These are phyloP conservation scores for Lemur catta DNA, from an alignment of 2,797 vertebrate genomes.

Conservation along the genomic window DNA sequence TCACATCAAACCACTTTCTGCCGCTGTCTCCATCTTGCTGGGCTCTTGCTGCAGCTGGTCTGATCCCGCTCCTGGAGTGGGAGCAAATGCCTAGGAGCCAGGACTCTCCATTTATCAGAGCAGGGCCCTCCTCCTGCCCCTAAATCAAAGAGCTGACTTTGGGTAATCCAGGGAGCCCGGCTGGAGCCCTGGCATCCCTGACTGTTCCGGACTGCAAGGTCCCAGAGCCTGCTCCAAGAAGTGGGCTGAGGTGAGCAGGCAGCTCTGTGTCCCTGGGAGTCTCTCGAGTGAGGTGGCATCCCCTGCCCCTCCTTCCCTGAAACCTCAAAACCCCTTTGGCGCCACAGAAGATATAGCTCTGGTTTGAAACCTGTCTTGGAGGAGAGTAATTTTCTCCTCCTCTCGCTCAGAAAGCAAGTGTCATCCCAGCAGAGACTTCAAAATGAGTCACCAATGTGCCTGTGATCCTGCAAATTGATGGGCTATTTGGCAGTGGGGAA, in stretches of 20 bases:
- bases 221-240: neutral
- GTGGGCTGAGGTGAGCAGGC: neutral
- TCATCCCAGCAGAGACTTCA: constrained; percentile 58
- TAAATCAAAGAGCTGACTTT: constrained; percentile 22
- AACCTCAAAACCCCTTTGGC: neutral
- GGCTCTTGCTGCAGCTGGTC: neutral
- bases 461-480: constrained; percentile 4
- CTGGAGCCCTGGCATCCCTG: neutral
- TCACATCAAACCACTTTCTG: constrained; percentile 60
- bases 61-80: neutral
- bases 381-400: constrained; percentile 54
- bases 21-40: neutral
- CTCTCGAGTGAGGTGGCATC: neutral
- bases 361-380: constrained; percentile 51
- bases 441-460: constrained; percentile 60
- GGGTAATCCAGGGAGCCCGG: neutral
- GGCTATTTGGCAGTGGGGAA: neutral
- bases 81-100: neutral
- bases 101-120: neutral
- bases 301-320: neutral
- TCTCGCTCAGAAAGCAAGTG: constrained; percentile 49
- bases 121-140: neutral
- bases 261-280: neutral
- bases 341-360: constrained; percentile 12
- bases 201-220: neutral